Evolutionary conservation across 92 coral and sea anemone species (phyloP), one percentile per base, ranked within the genome.

Genomic region (Porites evermanni): DNA sequence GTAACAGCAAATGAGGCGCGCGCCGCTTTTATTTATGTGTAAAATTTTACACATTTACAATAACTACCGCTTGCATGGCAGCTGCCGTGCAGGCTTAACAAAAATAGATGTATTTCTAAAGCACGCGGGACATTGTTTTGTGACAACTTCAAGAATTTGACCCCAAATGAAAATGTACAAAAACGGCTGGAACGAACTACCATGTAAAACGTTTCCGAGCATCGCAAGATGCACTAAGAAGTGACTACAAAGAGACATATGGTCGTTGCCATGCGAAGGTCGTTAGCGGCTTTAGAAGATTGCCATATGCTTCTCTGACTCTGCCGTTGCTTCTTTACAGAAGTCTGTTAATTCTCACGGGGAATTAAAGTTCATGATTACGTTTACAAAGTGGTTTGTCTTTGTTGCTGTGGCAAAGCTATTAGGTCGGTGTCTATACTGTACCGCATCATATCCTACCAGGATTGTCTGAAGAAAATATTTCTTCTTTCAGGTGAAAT

Each of bases 71-170:
- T 74, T 23, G 53, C n/a, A 13, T 11, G 32, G 80, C 87, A 83
- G 87, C 87, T 83, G 87, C 29, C 23, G n/a, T 5, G 59, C 8
- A 17, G 24, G 20, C 64, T 73, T 63, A 83, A 83, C 80, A 73
- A 83, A 83, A 66, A 61, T 19, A 50, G 38, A 65, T 50, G 64
- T 60, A 47, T 74, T 72, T 74, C 74, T 72, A 74, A 21, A 75
- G 64, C 87, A 83, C 87, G 87, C 61, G 87, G 87, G 70, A 3
- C 29, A 58, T 73, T 83, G 87, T 83, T 73, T 51, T 9, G 50
- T 23, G 47, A 61, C 44, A 73, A 83, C 87, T 83, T 51, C 63
- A 74, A 64, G 72, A 63, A 83, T 83, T 83, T 83, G 73, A 83
- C 64, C 73, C 44, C 50, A 73, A 72, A 61, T 63, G 61, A 70